Evolutionary conservation across 2,888 invertebrate genomes (phyloP), one percentile per base, ranked within the genome.

Genomic region (Baccha elongata): DNA sequence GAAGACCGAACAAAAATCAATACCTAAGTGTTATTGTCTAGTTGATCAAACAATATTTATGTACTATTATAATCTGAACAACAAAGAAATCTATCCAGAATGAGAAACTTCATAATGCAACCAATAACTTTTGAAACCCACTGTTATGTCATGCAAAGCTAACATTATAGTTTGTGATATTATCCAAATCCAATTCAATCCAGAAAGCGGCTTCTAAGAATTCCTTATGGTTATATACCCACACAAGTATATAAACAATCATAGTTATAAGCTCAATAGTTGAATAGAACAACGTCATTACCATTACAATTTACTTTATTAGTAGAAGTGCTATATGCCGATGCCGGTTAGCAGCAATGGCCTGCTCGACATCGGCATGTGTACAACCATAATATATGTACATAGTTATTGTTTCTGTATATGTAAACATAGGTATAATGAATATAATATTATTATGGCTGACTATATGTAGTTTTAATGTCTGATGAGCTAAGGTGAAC

Each of bases 241-340:
- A 40, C n/a, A 13, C 13, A 13, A 5, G 13, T 5, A 13, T 40
- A 13, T 40, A 40, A 0, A 6, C 4, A 40, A 13, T 5, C 17
- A 11, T 32, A 32, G 1, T 1, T 7, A 6, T 32, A 4, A 17
- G 26, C 8, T 15, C 21, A 50, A 21, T 35, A 48, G 50, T 60
- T 67, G 37, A 60, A 53, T 29, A 48, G 3, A 72, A n/a, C 46
- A 46, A 48, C 19, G 44, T 50, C 69, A 67, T 55, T 48, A 64
- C 64, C 62, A 64, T 79, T 79, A 62, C 53, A 55, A 58, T 55
- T 73, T 42, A 5, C 19, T 15, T 62, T 68, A 48, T 68, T 68
- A 73, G 64, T 73, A 52, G 48, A 76, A 40, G 23, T 23, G n/a
- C n/a, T n/a, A n/a, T n/a, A n/a, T n/a, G n/a, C n/a, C n/a, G n/a